Evolutionary conservation across 2,113 vertebrate species (phyloP).

Genomic region (Embiotoca jacksoni): DNA sequence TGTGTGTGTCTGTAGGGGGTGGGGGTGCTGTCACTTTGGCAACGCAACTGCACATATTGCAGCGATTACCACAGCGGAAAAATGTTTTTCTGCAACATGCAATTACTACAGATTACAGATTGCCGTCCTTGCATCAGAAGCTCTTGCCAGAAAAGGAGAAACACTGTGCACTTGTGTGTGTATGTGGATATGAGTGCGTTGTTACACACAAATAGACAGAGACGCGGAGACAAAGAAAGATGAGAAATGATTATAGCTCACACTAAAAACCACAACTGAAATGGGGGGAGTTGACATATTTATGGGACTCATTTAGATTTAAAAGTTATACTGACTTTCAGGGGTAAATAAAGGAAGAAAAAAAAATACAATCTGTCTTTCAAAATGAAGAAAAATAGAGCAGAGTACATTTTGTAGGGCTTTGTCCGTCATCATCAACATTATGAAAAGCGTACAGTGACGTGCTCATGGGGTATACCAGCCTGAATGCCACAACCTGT

Average conservation of each 20-base stretch:
- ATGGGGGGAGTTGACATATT: conserved; percentile 79
- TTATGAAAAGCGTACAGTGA: conserved; percentile 53
- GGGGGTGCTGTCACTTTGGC: conserved; percentile 86
- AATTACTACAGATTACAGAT: conserved; percentile 90
- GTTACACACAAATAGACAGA: conserved; percentile 75
- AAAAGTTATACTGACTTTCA: conserved; percentile 72
- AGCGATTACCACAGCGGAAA: conserved; percentile 88
- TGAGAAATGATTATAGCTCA: conserved; percentile 85
- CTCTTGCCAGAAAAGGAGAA: conserved; percentile 80
- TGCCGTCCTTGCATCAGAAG: conserved; percentile 85
- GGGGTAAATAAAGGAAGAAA: conserved; percentile 70
- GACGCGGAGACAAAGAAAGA: conserved; percentile 81
- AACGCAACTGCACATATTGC: conserved; percentile 86
- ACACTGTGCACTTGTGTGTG: conserved; percentile 67
- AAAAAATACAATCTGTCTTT: conserved; percentile 63
- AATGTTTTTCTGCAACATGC: conserved; percentile 90
- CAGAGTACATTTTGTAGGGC: conserved; percentile 32
- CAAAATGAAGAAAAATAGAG: conserved; percentile 45
- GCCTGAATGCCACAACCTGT: conserved; percentile 26
- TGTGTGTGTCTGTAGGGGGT: conserved; percentile 68
- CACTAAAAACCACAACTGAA: conserved; percentile 81
- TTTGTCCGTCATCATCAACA: conserved; percentile 64
- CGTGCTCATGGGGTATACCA: conserved; percentile 33
- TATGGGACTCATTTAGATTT: conserved; percentile 80
- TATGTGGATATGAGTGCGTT: conserved; percentile 57